Base-by-base conservation (phyloP, 2,113 vertebrate genomes). In the Puffinus mauretanicus region DNA sequence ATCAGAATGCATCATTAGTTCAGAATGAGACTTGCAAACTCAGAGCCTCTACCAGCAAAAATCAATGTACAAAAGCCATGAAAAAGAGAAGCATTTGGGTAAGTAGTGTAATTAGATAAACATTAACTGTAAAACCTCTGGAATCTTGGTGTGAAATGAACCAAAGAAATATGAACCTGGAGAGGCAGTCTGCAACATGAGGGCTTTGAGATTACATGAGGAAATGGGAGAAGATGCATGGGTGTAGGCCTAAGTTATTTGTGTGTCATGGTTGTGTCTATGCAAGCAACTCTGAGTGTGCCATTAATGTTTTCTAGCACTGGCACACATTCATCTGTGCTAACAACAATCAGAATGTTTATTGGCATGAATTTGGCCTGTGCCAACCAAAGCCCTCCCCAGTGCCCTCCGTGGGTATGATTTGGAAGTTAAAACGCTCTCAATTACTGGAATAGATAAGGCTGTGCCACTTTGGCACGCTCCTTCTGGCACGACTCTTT, bases 191-290 rank as follows among this genome's bases (percentile, higher is more conserved):
- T 87, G 34, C 24, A 81, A 22, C 16, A 13, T 34, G 13, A 61
- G 24, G 21, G 10, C 5, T 62, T 42, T 46, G 30, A 54, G 9
- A 81, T 81, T 62, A 20, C 16, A 66, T 34, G 27, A 94, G 34
- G 20, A 18, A 77, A 70, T 0, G 0, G 30, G 40, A 72, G 22
- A 70, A 66, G 20, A 30, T 0, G 1, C 17, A 17, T 93, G 11
- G 13, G 2, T 58, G 27, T 62, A 54, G 30, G 15, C 13, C 32
- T 47, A 46, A 49, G 24, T 38, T 72, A 29, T 27, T 62, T 61
- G 21, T 61, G 24, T 36, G 34, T 72, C 1, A 1, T 22, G 29
- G 10, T 47, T 67, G 6, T 55, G 13, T 52, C 46, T 73, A 1
- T 65, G 51, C 20, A 73, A 57, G 27, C 3, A 2, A 38, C 26